Evolutionary conservation across 2,113 vertebrate genomes (phyloP).

Genomic region (Sus scrofa): T2T-Sscrofa CM000830.6:108913001-108913500

Average conservation of each 20-base stretch:
- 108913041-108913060: neutral
- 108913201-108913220: neutral
- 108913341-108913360: neutral
- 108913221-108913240: neutral
- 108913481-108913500: neutral
- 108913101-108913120: neutral
- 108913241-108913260: neutral
- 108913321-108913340: neutral
- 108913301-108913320: neutral
- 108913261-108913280: neutral
- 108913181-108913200: neutral
- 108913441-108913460: neutral
- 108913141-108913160: neutral
- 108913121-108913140: neutral
- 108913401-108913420: neutral
- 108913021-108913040: neutral
- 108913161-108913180: neutral
- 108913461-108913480: neutral
- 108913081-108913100: neutral
- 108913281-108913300: neutral
- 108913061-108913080: neutral
- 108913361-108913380: neutral
- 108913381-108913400: neutral
- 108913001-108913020: neutral
- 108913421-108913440: neutral